Evolutionary conservation across 2,888 invertebrate species (phyloP).

Genomic region (Brachylomia viminalis): DNA sequence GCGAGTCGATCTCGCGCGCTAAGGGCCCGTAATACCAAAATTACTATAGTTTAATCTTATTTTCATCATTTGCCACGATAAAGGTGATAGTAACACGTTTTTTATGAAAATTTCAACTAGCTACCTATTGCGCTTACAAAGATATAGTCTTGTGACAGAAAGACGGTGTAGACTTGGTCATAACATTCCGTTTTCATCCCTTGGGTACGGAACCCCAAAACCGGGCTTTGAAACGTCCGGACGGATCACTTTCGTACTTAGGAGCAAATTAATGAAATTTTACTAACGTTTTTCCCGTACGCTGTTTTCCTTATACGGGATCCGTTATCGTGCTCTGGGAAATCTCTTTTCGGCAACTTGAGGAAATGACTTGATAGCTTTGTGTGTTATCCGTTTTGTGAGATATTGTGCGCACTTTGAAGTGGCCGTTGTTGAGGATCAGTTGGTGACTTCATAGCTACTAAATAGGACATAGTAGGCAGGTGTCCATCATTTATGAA

Average conservation of each 20-base stretch:
- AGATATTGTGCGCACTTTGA: slow-evolving; percentile 28
- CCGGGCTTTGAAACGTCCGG: slow-evolving; percentile 49
- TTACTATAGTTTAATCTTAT: neutral
- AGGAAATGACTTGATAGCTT: slow-evolving; percentile 50
- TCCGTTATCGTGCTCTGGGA: slow-evolving; percentile 44
- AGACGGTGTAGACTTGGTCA: neutral
- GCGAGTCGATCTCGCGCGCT: neutral
- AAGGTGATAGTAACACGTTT: neutral
- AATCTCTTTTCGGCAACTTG: slow-evolving; percentile 52
- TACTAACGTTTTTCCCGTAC: slow-evolving; percentile 68
- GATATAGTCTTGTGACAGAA: neutral
- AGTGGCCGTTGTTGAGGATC: slow-evolving; percentile 13
- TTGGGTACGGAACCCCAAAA: slow-evolving; percentile 24
- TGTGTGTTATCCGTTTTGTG: slow-evolving; percentile 40
- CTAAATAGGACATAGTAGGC: neutral
- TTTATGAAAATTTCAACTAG: neutral
- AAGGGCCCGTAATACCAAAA: slow-evolving; percentile 5
- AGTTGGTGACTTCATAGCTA: neutral
- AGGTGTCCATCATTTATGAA: neutral
- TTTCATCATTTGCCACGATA: neutral
- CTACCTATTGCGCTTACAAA: neutral
- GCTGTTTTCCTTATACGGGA: slow-evolving; percentile 31
- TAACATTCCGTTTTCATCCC: neutral
- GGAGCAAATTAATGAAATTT: slow-evolving; percentile 76
- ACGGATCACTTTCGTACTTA: slow-evolving; percentile 68